These are phyloP conservation scores for Sebastolobus alascanus DNA, from an alignment of 2,797 vertebrate species.

Conservation along the genomic window DNA sequence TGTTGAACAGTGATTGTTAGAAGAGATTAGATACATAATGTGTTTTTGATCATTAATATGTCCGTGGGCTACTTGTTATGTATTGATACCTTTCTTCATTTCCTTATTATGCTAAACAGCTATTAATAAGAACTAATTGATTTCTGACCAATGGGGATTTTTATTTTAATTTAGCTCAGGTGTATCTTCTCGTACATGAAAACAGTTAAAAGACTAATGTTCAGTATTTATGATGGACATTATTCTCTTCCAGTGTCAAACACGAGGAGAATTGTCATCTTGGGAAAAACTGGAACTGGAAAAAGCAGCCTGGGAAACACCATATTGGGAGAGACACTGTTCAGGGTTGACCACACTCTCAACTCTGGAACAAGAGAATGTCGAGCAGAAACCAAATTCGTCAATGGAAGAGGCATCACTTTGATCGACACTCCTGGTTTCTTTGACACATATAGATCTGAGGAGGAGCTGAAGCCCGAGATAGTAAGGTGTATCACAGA, in stretches of 20 bases:
- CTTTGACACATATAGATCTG: rapidly evolving
- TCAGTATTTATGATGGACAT: not conserved
- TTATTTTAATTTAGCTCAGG: too few relatives aligned
- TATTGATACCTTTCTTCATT: too few relatives aligned
- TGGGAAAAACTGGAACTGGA: slow-evolving; percentile 30
- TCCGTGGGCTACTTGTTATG: too few relatives aligned
- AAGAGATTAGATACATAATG: too few relatives aligned
- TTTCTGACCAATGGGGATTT: too few relatives aligned
- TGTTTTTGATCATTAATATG: too few relatives aligned
- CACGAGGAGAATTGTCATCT: not conserved
- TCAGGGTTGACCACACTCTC: rapidly evolving
- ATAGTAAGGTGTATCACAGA: not conserved
- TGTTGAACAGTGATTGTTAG: too few relatives aligned
- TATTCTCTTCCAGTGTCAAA: not conserved
- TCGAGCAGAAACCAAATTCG: rapidly evolving
- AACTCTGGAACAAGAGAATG: not conserved
- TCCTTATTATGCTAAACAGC: too few relatives aligned
- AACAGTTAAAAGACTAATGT: not conserved
- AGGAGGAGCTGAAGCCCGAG: rapidly evolving
- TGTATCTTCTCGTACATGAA: too few relatives aligned
- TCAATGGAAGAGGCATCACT: not conserved
- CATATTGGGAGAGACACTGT: not conserved
- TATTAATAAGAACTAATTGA: too few relatives aligned
- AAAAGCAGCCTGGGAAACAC: slow-evolving; percentile 43
- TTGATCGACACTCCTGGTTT: slow-evolving; percentile 41